Conservation (phyloP, 1,140 invertebrate species). For the Telenomus remus region DNA sequence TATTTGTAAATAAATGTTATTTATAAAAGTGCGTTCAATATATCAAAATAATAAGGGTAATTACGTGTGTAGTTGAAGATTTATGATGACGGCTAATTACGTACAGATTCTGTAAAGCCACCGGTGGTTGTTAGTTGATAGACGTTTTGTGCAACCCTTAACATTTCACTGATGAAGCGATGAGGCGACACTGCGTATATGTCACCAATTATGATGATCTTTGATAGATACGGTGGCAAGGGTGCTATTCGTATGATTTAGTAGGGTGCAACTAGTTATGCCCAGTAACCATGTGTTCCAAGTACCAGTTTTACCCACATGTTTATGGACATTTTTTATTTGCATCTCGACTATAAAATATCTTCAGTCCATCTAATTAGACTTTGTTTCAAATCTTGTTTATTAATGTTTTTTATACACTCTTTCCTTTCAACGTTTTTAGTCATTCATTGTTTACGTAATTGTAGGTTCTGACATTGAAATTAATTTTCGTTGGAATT, state of each 20-base stretch:
- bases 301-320: conserved; percentile 10
- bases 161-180: conserved; percentile 29
- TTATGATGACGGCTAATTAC: conserved; percentile 68
- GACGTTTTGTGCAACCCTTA: conserved; percentile 56
- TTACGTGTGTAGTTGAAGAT: conserved; percentile 45
- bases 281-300: conserved; percentile 20
- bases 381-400: not conserved
- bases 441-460: no score
- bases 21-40: not conserved
- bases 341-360: not conserved
- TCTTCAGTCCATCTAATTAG: not conserved
- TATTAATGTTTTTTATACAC: no score
- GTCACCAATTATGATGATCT: conserved; percentile 67
- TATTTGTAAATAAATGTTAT: no score
- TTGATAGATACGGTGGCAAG: conserved; percentile 58
- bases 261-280: conserved; percentile 50
- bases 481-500: not conserved
- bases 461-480: not conserved
- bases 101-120: conserved; percentile 44
- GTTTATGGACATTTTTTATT: not conserved
- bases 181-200: conserved; percentile 43
- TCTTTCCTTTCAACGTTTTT: no score
- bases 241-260: conserved; percentile 49
- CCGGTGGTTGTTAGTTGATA: conserved; percentile 50
- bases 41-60: conserved; percentile 6